Percentiles rank a stretch among this genome's conserved stretches.
Evolutionary conservation across 2,797 vertebrate species (phyloP).

Genomic region (Dicrostonyx torquatus): DNA sequence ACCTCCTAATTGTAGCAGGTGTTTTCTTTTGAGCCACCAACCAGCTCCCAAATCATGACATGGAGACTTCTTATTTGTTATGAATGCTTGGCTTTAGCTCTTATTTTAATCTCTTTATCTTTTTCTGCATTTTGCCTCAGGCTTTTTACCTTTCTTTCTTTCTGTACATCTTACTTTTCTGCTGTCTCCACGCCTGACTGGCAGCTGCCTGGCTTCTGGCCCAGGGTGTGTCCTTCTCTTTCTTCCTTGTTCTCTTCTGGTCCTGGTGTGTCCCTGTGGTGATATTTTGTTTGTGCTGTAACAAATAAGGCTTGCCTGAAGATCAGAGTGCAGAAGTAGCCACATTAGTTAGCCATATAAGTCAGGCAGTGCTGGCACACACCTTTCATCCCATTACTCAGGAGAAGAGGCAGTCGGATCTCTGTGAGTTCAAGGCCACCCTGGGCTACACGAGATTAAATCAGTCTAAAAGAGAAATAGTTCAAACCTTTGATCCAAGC

Average conservation of each 20-base stretch:
- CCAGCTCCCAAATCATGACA: background rate
- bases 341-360: no score
- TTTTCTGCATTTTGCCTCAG: background rate
- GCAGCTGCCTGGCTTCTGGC: background rate
- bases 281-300: no score
- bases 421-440: no score
- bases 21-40: background rate
- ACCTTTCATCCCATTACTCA: no score
- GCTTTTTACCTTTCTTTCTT: background rate
- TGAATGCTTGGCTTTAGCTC: background rate
- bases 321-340: no score
- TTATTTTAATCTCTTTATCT: background rate
- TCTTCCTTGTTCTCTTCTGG: background rate
- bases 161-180: background rate
- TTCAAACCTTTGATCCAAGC: no score
- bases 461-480: no score
- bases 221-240: background rate
- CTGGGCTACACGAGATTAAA: no score
- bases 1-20: background rate
- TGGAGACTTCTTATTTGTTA: background rate
- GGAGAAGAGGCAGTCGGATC: no score
- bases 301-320: no score
- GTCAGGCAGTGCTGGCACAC: no score
- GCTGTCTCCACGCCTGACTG: background rate
- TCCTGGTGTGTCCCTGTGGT: accelerated